Evolutionary conservation across 2,113 vertebrate genomes (phyloP), one percentile per base, ranked within the genome.

Genomic region (Phycodurus eques): DNA sequence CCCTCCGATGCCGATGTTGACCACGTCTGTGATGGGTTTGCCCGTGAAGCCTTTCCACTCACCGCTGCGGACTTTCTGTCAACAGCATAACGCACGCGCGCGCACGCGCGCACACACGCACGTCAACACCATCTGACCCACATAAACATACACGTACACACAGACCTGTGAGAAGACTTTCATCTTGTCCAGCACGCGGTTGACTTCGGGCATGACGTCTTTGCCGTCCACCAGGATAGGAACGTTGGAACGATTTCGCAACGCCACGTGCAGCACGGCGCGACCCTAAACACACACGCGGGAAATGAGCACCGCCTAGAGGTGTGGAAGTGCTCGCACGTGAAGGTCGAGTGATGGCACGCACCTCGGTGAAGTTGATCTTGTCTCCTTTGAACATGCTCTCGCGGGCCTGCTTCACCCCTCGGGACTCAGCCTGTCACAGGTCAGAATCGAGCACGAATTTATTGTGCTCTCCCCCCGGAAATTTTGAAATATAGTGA

Each of bases 361-460:
- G 46, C 89, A 98, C 98, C 96, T 99, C 98, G 0, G 98, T 99
- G 84, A 95, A 97, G 90, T 99, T 99, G 87, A 99, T 98, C 90
- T 98, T 99, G 76, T 96, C 93, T 8, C 97, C 98, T 0, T 77
- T 90, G 87, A 98, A 99, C 97, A 99, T 99, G 68, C 73, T 90
- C 4, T 96, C 93, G 42, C 97, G 91, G 27, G 96, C 95, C 5
- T 92, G 86, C 82, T 98, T 95, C 81, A 98, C 92, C 0, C 95
- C 95, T 66, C 96, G 93, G 12, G 98, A 96, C 88, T 93, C 94
- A 0, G 96, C 97, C 98, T 99, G 80, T 75, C 4, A 2, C 59
- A 42, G 19, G 15, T 17, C 42, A 46, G 1, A 11, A 1, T 53
- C 51, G 8, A 13, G 12, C 27, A 1, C 27, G 1, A 27, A 27